Conservation (phyloP, 2,888 invertebrate genomes). For the Salpingus planirostris region DNA sequence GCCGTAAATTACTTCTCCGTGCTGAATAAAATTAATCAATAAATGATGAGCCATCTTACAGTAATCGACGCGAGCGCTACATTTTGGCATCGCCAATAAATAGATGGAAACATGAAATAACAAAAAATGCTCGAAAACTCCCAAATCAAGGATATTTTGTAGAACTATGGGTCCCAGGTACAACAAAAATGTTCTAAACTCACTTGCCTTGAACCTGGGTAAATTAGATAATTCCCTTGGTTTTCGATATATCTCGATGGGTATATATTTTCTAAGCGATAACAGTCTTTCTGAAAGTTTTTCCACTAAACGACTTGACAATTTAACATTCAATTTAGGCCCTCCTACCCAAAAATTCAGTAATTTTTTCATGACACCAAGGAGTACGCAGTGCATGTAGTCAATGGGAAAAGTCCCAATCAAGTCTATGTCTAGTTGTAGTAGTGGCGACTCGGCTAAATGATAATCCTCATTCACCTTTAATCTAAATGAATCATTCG, state of each 20-base stretch:
- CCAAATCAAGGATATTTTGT: constrained; percentile 5
- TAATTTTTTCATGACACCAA: constrained; percentile 16
- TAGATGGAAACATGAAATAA: constrained; percentile 9
- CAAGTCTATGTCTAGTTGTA: constrained; percentile 7
- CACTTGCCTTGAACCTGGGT: constrained; percentile 17
- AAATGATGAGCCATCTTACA: constrained; percentile 7
- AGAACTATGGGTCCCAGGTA: constrained; percentile 6
- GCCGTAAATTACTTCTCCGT: constrained; percentile 9
- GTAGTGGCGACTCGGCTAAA: constrained; percentile 5
- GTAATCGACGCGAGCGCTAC: too few relatives aligned
- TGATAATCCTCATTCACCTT: constrained; percentile 8
- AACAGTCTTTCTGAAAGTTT: constrained; percentile 5
- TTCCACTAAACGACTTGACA: not conserved
- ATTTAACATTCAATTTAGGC: constrained; percentile 8
- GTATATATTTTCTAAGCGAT: constrained; percentile 5
- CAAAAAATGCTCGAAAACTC: constrained; percentile 10
- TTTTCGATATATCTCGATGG: constrained; percentile 13
- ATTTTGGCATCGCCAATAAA: too few relatives aligned
- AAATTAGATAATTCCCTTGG: constrained; percentile 10
- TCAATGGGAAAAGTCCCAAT: constrained; percentile 12
- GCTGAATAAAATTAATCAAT: constrained; percentile 11
- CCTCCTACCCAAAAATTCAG: constrained; percentile 10
- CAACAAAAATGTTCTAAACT: too few relatives aligned
- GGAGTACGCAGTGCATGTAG: constrained; percentile 11
- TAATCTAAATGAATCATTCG: constrained; percentile 7